phyloP scores from a whole-genome alignment of 2,113 vertebrate genomes.

The Grammomys surdaster region DNA sequence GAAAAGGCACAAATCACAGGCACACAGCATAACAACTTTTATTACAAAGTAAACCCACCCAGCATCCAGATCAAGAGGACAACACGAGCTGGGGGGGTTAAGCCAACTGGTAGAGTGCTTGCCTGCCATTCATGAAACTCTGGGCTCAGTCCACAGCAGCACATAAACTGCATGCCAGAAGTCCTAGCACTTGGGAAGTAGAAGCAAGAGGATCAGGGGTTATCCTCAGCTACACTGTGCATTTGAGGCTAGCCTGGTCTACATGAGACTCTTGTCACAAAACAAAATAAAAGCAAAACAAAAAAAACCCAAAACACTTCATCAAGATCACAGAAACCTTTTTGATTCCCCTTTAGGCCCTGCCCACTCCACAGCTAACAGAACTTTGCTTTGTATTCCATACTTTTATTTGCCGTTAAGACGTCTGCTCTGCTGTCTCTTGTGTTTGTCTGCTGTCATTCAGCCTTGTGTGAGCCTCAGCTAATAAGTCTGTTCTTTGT shows the following conservation, averaged over 20 bases:
- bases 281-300: not conserved
- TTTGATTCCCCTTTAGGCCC: not conserved
- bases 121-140: not conserved
- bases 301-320: not conserved
- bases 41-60: not conserved
- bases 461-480: conserved; percentile 4
- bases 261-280: not conserved
- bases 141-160: too few species aligned
- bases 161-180: not conserved
- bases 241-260: not conserved
- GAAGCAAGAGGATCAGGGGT: not conserved
- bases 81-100: not conserved
- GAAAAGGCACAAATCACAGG: not conserved
- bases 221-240: not conserved
- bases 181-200: not conserved
- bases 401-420: conserved; percentile 3
- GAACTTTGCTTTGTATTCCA: not conserved
- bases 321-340: not conserved
- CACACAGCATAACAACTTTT: conserved; percentile 29
- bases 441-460: conserved; percentile 25
- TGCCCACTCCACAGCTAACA: not conserved
- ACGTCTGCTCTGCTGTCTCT: not conserved
- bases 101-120: not conserved
- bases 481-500: conserved; percentile 1
- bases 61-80: not conserved